Evolutionary conservation across 2,797 vertebrate genomes (phyloP).

Genomic region (Phoxinus dragarum): DNA sequence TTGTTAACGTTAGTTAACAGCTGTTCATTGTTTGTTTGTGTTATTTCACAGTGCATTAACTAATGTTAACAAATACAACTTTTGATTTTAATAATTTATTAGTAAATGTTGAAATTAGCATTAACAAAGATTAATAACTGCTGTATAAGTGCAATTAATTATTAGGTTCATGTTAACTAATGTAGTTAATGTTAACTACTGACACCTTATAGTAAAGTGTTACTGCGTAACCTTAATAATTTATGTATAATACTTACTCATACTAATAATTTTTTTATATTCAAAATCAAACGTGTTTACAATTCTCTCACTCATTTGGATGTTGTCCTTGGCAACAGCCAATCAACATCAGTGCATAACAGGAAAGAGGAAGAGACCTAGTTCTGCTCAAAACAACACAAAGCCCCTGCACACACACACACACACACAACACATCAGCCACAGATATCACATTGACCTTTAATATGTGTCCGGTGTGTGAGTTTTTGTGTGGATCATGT

Average conservation of each 20-base stretch:
- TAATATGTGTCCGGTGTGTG: not conserved
- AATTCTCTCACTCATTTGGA: not conserved
- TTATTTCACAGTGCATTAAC: too few relatives aligned
- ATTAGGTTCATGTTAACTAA: too few relatives aligned
- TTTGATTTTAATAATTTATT: too few relatives aligned
- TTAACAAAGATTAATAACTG: too few relatives aligned
- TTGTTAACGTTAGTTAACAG: too few relatives aligned
- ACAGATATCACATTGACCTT: not conserved
- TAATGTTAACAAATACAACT: too few relatives aligned
- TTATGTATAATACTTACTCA: not conserved
- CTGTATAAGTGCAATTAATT: too few relatives aligned
- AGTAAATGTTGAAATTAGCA: too few relatives aligned
- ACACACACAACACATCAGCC: not conserved
- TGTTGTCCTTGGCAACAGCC: slow-evolving; percentile 22
- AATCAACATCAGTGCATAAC: slow-evolving; percentile 17
- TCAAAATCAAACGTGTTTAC: not conserved
- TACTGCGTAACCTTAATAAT: not conserved
- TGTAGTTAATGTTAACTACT: too few relatives aligned
- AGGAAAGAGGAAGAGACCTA: slow-evolving; percentile 39
- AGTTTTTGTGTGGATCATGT: not conserved
- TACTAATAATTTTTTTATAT: not conserved
- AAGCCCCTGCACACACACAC: not conserved
- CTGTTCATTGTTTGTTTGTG: too few relatives aligned
- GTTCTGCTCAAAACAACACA: slow-evolving; percentile 39
- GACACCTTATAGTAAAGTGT: too few relatives aligned